Evolutionary conservation across 1,140 invertebrate species (phyloP).

Genomic region (Cydia fagiglandana): DNA sequence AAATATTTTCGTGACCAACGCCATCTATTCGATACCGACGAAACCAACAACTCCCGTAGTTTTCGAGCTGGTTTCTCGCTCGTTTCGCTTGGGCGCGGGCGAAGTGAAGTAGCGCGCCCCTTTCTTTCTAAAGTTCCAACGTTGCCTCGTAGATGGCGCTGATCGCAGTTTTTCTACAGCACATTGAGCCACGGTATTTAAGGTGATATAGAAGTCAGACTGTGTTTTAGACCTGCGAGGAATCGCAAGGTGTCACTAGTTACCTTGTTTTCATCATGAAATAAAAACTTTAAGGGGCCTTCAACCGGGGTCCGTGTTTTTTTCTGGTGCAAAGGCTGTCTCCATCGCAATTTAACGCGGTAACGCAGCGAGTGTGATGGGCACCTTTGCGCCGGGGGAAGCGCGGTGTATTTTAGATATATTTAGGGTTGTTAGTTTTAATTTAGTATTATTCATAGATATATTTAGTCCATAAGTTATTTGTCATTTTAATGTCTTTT

Average conservation of each 20-base stretch:
- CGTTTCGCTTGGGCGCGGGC: not conserved
- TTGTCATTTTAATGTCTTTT: no score
- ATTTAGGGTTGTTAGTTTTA: no score
- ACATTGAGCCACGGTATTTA: not conserved
- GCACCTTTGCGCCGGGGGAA: no score
- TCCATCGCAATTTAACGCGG: no score
- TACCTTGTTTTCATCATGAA: not conserved
- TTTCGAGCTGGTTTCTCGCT: not conserved
- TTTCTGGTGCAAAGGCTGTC: no score
- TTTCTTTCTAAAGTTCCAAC: not conserved
- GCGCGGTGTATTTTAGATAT: no score
- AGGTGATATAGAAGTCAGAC: not conserved
- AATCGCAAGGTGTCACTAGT: not conserved
- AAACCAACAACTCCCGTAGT: not conserved
- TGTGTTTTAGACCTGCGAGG: not conserved
- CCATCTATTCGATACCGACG: not conserved
- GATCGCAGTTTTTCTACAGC: not conserved
- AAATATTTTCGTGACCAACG: not conserved
- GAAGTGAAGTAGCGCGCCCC: constrained; percentile 1
- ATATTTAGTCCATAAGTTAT: no score
- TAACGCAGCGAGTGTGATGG: no score
- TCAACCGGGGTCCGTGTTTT: no score
- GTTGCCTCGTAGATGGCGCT: not conserved
- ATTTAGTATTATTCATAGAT: no score
- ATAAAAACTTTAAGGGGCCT: no score